phyloP scores from a whole-genome alignment of 2,113 vertebrate species.

The Myiagra hebetior region DNA sequence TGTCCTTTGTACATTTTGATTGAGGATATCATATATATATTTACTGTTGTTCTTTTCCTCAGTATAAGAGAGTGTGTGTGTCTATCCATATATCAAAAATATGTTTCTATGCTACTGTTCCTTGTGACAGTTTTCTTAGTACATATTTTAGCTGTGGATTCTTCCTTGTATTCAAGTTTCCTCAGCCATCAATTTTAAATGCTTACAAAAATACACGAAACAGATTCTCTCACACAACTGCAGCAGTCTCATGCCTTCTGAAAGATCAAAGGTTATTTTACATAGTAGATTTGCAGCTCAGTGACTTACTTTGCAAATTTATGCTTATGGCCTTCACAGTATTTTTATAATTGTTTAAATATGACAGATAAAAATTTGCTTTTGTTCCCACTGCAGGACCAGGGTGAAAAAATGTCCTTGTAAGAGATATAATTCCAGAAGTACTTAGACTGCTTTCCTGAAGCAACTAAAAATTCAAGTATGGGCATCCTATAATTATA shows the following conservation, averaged over 20 bases:
- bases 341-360: not conserved
- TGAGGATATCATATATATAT: not conserved
- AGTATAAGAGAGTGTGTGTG: not conserved
- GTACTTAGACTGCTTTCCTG: not conserved
- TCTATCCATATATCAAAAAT: not conserved
- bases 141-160: not conserved
- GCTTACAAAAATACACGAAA: not conserved
- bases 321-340: not conserved
- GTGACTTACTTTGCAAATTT: not conserved
- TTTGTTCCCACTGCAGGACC: not conserved
- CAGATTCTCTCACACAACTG: rapidly evolving
- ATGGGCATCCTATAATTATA: not conserved
- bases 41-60: not conserved
- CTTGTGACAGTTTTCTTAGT: not conserved
- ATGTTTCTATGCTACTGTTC: not conserved
- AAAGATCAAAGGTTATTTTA: not conserved
- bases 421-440: not conserved
- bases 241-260: not conserved
- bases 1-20: not conserved
- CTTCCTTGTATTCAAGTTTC: not conserved
- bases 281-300: not conserved
- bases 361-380: not conserved
- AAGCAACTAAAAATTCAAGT: not conserved
- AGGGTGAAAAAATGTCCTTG: not conserved
- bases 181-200: not conserved